Evolutionary conservation across 2,797 vertebrate genomes (phyloP).

Genomic region (Falco berigora): DNA sequence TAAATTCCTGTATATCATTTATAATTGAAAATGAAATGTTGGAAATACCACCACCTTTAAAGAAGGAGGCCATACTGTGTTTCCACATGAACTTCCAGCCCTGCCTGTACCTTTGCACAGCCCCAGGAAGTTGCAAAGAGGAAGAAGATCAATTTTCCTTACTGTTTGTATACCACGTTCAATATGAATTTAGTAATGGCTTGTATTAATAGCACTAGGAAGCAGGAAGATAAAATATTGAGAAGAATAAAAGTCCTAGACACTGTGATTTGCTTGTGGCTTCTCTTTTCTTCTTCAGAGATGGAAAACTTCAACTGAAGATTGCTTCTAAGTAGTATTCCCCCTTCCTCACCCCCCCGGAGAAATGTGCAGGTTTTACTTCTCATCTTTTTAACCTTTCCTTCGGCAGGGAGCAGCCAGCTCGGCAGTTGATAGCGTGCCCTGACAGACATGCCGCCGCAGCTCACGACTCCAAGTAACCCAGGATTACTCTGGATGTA

Average conservation of each 20-base stretch:
- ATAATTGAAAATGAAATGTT: background rate
- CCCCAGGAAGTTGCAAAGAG: background rate
- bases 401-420: background rate
- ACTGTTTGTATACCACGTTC: background rate
- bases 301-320: background rate
- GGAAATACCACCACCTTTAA: background rate
- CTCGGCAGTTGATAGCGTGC: background rate
- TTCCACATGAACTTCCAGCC: background rate
- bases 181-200: background rate
- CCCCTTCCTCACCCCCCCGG: accelerated
- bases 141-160: background rate
- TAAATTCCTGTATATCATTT: background rate
- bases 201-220: background rate
- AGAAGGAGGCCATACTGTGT: background rate
- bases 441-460: background rate
- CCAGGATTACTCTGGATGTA: background rate
- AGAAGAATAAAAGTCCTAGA: background rate
- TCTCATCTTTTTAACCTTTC: background rate
- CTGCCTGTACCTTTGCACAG: background rate
- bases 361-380: background rate
- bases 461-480: background rate
- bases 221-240: background rate
- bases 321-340: background rate
- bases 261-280: background rate
- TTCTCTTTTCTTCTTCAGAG: background rate